phyloP scores from a whole-genome alignment of 1,140 invertebrate genomes.

The Cepaea nemoralis region DNA sequence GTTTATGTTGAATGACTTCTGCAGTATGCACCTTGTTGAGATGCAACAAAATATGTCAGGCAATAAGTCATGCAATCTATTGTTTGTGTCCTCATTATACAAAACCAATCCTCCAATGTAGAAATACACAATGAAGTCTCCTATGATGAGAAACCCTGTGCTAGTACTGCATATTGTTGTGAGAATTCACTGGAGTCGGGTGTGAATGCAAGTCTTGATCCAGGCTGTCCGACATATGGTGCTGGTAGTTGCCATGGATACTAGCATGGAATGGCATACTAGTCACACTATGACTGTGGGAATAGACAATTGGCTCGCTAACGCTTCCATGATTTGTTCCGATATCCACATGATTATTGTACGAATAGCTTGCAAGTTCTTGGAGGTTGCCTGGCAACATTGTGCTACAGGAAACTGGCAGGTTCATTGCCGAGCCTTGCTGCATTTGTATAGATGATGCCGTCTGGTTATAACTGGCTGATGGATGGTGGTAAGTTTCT shows the following conservation, averaged over 20 bases:
- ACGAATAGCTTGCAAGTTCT: background rate
- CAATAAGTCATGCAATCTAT: too few relatives aligned
- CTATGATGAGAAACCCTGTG: background rate
- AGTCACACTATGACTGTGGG: background rate
- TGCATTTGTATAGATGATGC: background rate
- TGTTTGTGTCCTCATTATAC: too few relatives aligned
- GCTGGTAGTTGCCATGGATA: background rate
- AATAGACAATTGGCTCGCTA: background rate
- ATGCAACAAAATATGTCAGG: too few relatives aligned
- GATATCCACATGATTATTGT: background rate
- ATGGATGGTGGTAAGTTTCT: background rate
- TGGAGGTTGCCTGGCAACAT: background rate
- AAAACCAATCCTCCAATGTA: too few relatives aligned
- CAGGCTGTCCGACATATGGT: background rate
- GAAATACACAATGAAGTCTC: too few relatives aligned
- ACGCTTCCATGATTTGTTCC: background rate
- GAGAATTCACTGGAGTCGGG: background rate
- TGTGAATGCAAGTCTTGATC: background rate
- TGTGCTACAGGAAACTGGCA: slow-evolving; percentile 1
- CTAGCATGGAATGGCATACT: background rate
- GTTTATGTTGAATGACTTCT: too few relatives aligned
- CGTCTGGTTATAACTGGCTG: background rate
- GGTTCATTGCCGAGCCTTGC: slow-evolving; percentile 16
- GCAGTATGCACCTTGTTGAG: too few relatives aligned
- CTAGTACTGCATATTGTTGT: slow-evolving; percentile 25